phyloP scores from a whole-genome alignment of 2,797 vertebrate species.

The Diplodus puntazzo region DNA sequence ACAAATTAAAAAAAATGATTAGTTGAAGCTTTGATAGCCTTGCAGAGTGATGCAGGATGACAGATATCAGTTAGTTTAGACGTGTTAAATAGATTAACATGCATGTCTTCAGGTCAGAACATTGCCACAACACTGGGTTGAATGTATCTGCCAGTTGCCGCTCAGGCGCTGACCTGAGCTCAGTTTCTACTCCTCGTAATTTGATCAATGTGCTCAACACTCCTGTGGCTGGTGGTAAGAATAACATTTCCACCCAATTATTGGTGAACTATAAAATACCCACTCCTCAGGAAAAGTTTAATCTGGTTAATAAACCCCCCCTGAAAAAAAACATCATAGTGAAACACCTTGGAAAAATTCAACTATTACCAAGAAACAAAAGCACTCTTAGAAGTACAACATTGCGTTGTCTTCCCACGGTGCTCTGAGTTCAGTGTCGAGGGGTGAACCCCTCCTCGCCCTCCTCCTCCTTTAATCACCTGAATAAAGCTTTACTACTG shows the following conservation, averaged over 20 bases:
- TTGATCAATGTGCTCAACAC: background rate
- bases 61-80: background rate
- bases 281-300: background rate
- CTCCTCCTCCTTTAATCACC: slow-evolving; percentile 26
- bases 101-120: slow-evolving; percentile 4
- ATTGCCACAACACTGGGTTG: slow-evolving; percentile 37
- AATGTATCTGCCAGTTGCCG: slow-evolving; percentile 61
- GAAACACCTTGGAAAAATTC: background rate
- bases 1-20: background rate
- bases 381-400: background rate
- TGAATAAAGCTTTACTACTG: slow-evolving; percentile 64
- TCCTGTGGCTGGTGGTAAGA: no score
- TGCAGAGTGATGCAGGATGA: background rate
- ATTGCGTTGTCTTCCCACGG: background rate
- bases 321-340: background rate
- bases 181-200: background rate
- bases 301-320: background rate
- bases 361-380: background rate
- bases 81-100: background rate
- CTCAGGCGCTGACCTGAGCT: slow-evolving; percentile 33
- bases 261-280: background rate
- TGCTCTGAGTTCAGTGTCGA: slow-evolving; percentile 25
- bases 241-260: background rate
- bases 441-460: background rate
- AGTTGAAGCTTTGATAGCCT: slow-evolving; percentile 1